These are phyloP conservation scores for Lasioglossum oenotherae DNA, from an alignment of 2,888 invertebrate species.

Conservation along the genomic window DNA sequence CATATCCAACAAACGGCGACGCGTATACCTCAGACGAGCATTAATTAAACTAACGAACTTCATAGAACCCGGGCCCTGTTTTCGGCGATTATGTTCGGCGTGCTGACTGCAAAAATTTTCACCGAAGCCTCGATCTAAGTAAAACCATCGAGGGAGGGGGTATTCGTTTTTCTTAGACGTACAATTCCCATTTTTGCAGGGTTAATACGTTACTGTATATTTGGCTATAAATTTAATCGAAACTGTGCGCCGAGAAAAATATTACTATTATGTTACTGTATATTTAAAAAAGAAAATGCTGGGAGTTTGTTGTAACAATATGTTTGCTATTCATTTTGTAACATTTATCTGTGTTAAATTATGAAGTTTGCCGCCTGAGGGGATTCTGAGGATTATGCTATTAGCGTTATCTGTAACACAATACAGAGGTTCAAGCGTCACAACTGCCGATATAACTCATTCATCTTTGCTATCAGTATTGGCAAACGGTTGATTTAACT, in stretches of 20 bases:
- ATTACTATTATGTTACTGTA: too few species aligned
- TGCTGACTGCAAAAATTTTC: background rate
- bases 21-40: background rate
- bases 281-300: too few species aligned
- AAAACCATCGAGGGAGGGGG: too few species aligned
- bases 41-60: slow-evolving; percentile 56
- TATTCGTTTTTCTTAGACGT: too few species aligned
- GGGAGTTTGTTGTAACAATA: too few species aligned
- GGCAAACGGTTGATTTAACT: background rate
- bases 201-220: too few species aligned
- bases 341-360: background rate
- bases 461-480: background rate
- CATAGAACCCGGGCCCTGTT: slow-evolving; percentile 29
- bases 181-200: too few species aligned
- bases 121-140: too few species aligned
- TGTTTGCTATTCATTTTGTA: too few species aligned
- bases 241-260: too few species aligned
- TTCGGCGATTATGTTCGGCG: background rate
- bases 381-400: slow-evolving; percentile 15
- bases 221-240: too few species aligned
- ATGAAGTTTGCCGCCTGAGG: background rate
- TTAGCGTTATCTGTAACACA: slow-evolving; percentile 36
- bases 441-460: background rate
- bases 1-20: background rate
- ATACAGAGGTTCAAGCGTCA: background rate